Evolutionary conservation across 2,888 invertebrate species (phyloP), one percentile per base, ranked within the genome.

Genomic region (Halictus ligatus): DNA sequence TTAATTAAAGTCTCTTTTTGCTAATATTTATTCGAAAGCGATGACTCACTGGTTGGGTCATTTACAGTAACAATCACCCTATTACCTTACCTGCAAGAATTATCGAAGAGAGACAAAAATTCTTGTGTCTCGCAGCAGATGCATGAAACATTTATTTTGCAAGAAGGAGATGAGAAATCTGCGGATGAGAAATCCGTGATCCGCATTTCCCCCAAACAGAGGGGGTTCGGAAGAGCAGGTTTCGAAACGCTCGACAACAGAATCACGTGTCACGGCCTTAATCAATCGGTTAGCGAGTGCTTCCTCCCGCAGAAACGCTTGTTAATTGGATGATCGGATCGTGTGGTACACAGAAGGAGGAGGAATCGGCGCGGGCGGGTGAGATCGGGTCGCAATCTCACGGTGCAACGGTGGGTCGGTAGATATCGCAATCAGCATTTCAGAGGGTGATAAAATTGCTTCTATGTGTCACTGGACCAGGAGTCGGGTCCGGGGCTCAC

Each of bases 401-500:
- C 87, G 81, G 48, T 43, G 75, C 81, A 67, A 77, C 76, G 29
- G 60, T n/a, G 48, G 58, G n/a, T n/a, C 40, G 40, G 58, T 40
- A 43, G 54, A 54, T 54, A 54, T 75, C 43, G 54, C 60, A 40
- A 71, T 80, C 77, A 54, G 76, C 48, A 18, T 75, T 69, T 67
- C 29, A 43, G 64, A 50, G 81, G 87, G 71, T 71, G 74, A 64
- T 79, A 54, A 87, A 80, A 79, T 78, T 64, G 75, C 72, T 76
- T 76, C 78, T 82, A 76, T 82, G 83, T 79, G 86, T 74, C 87
- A 82, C 60, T 79, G 78, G 78, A 76, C 29, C 86, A 64, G 64
- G 29, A 35, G 60, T 21, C 3, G 74, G 18, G 75, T 35, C 74
- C 29, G 71, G n/a, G 4, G 58, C 48, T 15, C 48, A 74, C 85